A percentile compares a stretch with the other conserved stretches of the same genome.
Conservation (phyloP, 2,888 invertebrate species). For the Eilema caniola region DNA sequence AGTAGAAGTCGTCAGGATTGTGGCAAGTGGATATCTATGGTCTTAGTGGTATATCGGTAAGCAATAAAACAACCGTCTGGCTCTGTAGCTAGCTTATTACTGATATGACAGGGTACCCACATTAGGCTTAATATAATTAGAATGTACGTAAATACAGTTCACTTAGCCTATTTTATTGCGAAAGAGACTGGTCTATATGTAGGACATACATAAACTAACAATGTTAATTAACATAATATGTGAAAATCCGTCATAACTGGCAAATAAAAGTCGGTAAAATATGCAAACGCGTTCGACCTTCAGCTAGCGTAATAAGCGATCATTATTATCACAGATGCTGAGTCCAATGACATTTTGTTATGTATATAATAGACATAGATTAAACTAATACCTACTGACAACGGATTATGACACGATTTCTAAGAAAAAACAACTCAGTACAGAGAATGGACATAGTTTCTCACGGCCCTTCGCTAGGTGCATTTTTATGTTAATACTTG, state of each 20-base stretch:
- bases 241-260: not conserved
- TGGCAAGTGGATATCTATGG: too few species aligned
- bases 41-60: too few species aligned
- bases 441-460: conserved; percentile 61
- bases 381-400: conserved; percentile 27
- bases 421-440: conserved; percentile 60
- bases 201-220: too few species aligned
- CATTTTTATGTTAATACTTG: conserved; percentile 27
- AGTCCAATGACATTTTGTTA: conserved; percentile 45
- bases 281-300: conserved; percentile 1
- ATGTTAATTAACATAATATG: not conserved
- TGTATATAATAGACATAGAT: conserved; percentile 9
- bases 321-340: conserved; percentile 7
- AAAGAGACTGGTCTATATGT: too few species aligned
- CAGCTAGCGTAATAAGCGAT: not conserved
- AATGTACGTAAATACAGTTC: too few species aligned
- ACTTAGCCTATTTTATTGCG: too few species aligned
- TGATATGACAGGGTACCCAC: too few species aligned
- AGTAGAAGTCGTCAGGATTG: too few species aligned
- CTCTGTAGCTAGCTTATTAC: too few species aligned
- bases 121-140: too few species aligned
- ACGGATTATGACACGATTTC: conserved; percentile 52
- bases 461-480: conserved; percentile 62
- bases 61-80: too few species aligned
- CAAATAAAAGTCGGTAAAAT: not conserved